phyloP scores from a whole-genome alignment of 2,113 vertebrate genomes.

The Spheniscus mendiculus region DNA sequence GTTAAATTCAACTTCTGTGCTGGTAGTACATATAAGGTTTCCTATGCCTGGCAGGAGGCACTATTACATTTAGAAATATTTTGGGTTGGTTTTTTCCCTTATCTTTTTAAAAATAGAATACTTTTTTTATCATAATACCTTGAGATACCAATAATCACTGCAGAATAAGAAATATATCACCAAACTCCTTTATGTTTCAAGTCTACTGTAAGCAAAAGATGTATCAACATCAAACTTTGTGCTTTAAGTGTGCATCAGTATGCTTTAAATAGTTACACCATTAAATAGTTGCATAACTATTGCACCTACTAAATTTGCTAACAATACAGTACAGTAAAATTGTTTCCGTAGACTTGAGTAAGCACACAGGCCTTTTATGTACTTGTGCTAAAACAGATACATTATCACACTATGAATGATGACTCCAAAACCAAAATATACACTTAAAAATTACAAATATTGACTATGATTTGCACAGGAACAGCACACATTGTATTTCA shows the following conservation, averaged over 20 bases:
- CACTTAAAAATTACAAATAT: not conserved
- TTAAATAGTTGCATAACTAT: not conserved
- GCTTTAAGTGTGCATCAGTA: not conserved
- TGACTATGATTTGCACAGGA: not conserved
- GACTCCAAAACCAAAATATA: not conserved
- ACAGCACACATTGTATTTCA: not conserved
- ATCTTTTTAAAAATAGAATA: not conserved
- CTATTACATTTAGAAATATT: not conserved
- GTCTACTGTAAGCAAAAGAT: not conserved
- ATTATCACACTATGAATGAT: not conserved
- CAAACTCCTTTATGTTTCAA: not conserved
- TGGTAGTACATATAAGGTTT: not conserved
- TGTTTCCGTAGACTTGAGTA: not conserved
- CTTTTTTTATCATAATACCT: not conserved
- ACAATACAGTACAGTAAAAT: not conserved
- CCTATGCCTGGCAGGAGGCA: not conserved
- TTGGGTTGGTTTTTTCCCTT: accelerated
- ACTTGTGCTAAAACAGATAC: not conserved
- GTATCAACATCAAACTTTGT: not conserved
- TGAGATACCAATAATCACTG: not conserved
- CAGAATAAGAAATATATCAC: not conserved
- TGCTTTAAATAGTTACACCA: not conserved
- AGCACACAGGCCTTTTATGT: not conserved
- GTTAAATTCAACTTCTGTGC: not conserved
- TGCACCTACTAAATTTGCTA: not conserved